These are phyloP conservation scores for Brachypalpus laphriformis DNA, from an alignment of 2,888 invertebrate species.

Conservation along the genomic window DNA sequence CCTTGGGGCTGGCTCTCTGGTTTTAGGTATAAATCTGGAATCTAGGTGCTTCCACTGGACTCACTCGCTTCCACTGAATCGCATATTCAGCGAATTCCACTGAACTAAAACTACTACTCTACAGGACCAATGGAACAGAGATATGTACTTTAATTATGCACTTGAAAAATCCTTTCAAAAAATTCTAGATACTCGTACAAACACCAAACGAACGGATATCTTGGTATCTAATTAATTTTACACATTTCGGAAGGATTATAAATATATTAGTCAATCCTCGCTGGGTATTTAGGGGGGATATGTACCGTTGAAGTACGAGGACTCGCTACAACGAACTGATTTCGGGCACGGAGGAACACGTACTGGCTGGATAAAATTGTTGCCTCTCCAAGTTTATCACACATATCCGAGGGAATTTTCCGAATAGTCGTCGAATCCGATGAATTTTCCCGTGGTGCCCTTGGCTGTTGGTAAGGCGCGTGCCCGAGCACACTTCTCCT, in stretches of 20 bases:
- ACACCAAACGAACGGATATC: not conserved
- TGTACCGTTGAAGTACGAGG: constrained; percentile 58
- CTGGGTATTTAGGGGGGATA: constrained; percentile 42
- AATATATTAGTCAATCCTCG: constrained; percentile 22
- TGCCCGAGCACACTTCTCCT: constrained; percentile 75
- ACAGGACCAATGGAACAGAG: constrained; percentile 65
- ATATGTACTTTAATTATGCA: constrained; percentile 70
- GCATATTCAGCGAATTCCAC: constrained; percentile 73
- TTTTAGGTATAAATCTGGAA: constrained; percentile 61
- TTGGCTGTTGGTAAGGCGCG: constrained; percentile 74
- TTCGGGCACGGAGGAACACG: constrained; percentile 83
- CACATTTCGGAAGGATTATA: constrained; percentile 1
- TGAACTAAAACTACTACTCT: constrained; percentile 73
- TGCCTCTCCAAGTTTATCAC: constrained; percentile 74
- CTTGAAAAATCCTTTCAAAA: constrained; percentile 47
- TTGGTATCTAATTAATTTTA: not conserved
- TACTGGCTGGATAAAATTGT: constrained; percentile 77
- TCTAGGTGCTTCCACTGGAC: constrained; percentile 72
- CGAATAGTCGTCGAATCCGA: constrained; percentile 56
- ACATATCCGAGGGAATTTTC: constrained; percentile 69
- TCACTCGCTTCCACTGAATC: constrained; percentile 64
- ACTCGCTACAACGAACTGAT: constrained; percentile 78
- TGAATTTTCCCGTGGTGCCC: constrained; percentile 71
- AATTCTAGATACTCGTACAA: not conserved
- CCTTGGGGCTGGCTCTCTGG: constrained; percentile 4